These are phyloP conservation scores for Epicampocera succincta DNA, from an alignment of 2,888 invertebrate genomes.

Conservation along the genomic window DNA sequence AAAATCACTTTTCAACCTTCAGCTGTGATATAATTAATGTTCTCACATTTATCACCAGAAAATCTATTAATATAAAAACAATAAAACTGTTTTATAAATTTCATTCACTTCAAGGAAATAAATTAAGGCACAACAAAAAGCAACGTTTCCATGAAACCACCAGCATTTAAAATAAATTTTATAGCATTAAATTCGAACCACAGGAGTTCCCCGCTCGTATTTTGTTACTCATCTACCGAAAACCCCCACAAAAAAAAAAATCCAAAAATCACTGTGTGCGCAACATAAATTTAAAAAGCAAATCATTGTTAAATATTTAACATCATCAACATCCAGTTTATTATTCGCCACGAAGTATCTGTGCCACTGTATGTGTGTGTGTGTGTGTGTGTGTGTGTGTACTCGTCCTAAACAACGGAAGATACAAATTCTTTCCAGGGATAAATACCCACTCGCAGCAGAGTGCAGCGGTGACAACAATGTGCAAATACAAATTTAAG, in stretches of 20 bases:
- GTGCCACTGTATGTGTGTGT: background rate
- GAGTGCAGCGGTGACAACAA: background rate
- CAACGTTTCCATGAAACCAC: background rate
- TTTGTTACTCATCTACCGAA: background rate
- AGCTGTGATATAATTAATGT: conserved; percentile 78
- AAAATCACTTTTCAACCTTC: conserved; percentile 67
- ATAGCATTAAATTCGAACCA: conserved; percentile 3
- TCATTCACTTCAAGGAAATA: conserved; percentile 12
- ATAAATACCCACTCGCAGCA: conserved; percentile 15
- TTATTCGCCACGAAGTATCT: conserved; percentile 15
- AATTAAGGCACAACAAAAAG: background rate
- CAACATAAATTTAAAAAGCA: conserved; percentile 4
- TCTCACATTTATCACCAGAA: conserved; percentile 68
- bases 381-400: too few relatives aligned
- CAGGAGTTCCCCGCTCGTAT: conserved; percentile 11
- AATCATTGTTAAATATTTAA: conserved; percentile 25
- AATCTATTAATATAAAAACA: conserved; percentile 25
- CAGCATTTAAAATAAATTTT: conserved; percentile 11
- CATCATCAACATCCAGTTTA: conserved; percentile 36
- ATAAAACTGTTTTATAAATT: conserved; percentile 23
- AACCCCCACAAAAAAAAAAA: background rate
- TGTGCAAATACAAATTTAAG: conserved; percentile 1
- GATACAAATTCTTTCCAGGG: conserved; percentile 19
- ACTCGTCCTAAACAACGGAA: conserved; percentile 6
- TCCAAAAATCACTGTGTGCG: background rate